phyloP scores from a whole-genome alignment of 1,140 invertebrate species.

The Mylabris phalerata region DNA sequence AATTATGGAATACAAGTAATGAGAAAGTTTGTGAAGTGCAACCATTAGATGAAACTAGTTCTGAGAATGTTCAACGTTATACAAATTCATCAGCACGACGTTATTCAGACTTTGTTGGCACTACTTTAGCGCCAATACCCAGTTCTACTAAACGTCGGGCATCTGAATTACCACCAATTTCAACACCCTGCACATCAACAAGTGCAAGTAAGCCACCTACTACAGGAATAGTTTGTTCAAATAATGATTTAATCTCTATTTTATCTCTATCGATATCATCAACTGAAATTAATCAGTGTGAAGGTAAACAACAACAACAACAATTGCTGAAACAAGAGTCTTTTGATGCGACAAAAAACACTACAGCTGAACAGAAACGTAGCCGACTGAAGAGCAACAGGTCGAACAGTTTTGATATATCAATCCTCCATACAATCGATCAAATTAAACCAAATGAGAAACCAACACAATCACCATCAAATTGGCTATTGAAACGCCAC shows the following conservation, averaged over 20 bases:
- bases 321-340: slow-evolving; percentile 17
- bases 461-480: slow-evolving; percentile 44
- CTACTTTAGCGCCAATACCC: slow-evolving; percentile 48
- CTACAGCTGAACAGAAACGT: slow-evolving; percentile 43
- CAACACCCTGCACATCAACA: slow-evolving; percentile 34
- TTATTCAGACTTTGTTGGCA: slow-evolving; percentile 63
- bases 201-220: slow-evolving; percentile 32
- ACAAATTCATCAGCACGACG: slow-evolving; percentile 47
- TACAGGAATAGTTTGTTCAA: slow-evolving; percentile 65
- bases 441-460: slow-evolving; percentile 35
- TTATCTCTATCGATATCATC: slow-evolving; percentile 72
- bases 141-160: slow-evolving; percentile 50
- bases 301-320: slow-evolving; percentile 31
- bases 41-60: slow-evolving; percentile 57
- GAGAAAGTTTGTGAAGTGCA: slow-evolving; percentile 76
- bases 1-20: slow-evolving; percentile 72
- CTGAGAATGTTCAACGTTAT: slow-evolving; percentile 50
- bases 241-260: slow-evolving; percentile 70
- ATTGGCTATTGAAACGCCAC: slow-evolving; percentile 68
- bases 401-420: slow-evolving; percentile 76
- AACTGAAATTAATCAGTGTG: slow-evolving; percentile 64
- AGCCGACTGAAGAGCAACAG: slow-evolving; percentile 55
- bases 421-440: slow-evolving; percentile 53
- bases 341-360: slow-evolving; percentile 25
- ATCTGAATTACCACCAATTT: slow-evolving; percentile 55